Percentiles rank a stretch among this genome's conserved stretches.
Conservation (phyloP, 2,113 vertebrate genomes). For the Fregata magnificens region DNA sequence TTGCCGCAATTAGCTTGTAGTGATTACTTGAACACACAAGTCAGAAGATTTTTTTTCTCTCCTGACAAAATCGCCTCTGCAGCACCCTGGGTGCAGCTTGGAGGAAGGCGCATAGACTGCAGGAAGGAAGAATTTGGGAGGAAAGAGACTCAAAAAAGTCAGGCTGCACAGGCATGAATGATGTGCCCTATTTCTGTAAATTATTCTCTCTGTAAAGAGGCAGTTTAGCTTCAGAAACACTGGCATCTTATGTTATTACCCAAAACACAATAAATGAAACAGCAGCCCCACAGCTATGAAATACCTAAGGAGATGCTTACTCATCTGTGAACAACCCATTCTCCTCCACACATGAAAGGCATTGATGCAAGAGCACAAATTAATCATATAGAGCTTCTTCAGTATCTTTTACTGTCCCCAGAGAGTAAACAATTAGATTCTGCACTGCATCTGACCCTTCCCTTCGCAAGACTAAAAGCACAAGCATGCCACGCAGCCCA, state of each 20-base stretch:
- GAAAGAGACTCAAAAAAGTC: neutral
- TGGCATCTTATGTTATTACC: neutral
- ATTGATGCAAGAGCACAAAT: constrained; percentile 34
- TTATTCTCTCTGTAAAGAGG: constrained; percentile 15
- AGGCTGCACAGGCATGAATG: neutral
- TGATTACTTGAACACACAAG: neutral
- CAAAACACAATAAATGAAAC: constrained; percentile 16
- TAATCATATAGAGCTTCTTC: neutral
- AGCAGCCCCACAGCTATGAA: constrained; percentile 26
- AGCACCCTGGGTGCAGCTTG: neutral
- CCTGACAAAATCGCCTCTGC: neutral
- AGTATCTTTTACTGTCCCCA: neutral
- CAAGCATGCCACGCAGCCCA: accelerated
- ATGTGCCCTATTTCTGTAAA: neutral
- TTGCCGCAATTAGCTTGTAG: constrained; percentile 19
- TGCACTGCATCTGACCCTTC: neutral
- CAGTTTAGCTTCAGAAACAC: constrained; percentile 3
- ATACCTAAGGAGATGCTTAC: constrained; percentile 37
- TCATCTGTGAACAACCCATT: constrained; percentile 45
- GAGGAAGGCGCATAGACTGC: neutral
- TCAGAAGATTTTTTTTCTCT: neutral
- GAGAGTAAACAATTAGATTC: neutral
- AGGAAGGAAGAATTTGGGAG: neutral
- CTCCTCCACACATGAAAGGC: constrained; percentile 40
- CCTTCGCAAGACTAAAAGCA: neutral